These are phyloP conservation scores for Neopelma chrysocephalum DNA, from an alignment of 2,797 vertebrate species.

Conservation along the genomic window DNA sequence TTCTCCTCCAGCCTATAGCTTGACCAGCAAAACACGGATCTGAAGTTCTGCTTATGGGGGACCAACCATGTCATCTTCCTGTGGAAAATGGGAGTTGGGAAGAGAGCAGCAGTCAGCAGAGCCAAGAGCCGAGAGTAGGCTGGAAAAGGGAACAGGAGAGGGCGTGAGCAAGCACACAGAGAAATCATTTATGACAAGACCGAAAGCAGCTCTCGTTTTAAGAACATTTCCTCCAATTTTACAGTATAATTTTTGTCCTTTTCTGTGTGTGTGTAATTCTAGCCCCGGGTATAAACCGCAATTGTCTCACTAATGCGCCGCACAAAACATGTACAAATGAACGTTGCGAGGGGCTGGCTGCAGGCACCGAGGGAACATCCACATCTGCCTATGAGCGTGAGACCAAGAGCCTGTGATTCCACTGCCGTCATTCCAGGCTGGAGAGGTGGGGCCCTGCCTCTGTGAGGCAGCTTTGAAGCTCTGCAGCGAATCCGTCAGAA, in stretches of 20 bases:
- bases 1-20: constrained; percentile 15
- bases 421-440: not conserved
- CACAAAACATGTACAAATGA: not conserved
- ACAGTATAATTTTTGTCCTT: not conserved
- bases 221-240: not conserved
- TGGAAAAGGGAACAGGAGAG: constrained; percentile 54
- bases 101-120: not conserved
- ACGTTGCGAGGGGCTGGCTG: not conserved
- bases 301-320: not conserved
- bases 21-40: constrained; percentile 38
- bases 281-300: not conserved
- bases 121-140: constrained; percentile 10
- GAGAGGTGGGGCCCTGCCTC: not conserved
- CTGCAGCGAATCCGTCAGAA: not conserved
- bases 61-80: constrained; percentile 21
- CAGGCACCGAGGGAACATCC: not conserved
- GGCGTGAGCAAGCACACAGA: constrained; percentile 45
- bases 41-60: constrained; percentile 8
- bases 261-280: not conserved
- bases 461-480: not conserved
- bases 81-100: constrained; percentile 25
- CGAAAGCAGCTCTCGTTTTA: not conserved
- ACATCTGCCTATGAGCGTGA: not conserved
- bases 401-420: not conserved
- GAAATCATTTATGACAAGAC: constrained; percentile 13